These are phyloP conservation scores for Enteromius mattozi DNA, from an alignment of 2,797 vertebrate genomes.

Conservation along the genomic window DNA sequence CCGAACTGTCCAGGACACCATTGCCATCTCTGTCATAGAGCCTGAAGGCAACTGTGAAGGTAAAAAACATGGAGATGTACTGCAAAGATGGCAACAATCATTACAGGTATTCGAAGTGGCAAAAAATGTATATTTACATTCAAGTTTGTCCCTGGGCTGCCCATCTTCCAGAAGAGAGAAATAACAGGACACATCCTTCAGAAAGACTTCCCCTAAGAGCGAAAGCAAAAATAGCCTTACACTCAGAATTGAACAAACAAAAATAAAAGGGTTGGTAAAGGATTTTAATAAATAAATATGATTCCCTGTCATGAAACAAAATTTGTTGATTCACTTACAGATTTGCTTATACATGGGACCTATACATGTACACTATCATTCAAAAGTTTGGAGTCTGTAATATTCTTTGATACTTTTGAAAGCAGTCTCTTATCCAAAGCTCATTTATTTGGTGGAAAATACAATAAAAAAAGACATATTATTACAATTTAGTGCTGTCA, in stretches of 20 bases:
- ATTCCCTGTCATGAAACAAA: background rate
- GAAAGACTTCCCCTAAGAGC: conserved; percentile 79
- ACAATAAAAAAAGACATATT: background rate
- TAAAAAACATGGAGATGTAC: conserved; percentile 53
- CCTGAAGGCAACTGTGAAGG: conserved; percentile 85
- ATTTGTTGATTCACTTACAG: background rate
- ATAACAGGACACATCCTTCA: conserved; percentile 94
- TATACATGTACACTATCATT: background rate
- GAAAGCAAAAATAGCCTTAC: background rate
- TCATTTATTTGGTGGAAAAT: background rate
- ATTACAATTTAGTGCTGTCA: background rate
- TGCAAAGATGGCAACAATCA: conserved; percentile 31
- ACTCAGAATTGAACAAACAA: background rate
- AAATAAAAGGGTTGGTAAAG: background rate
- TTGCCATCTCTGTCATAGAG: conserved; percentile 93
- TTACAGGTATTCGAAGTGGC: conserved; percentile 15
- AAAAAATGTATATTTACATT: conserved; percentile 81
- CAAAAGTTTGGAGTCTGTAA: background rate
- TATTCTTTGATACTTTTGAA: background rate
- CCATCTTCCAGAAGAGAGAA: conserved; percentile 93
- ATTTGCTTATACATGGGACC: background rate
- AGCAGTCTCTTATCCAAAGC: background rate
- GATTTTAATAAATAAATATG: background rate
- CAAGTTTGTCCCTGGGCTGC: conserved; percentile 90
- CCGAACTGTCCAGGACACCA: conserved; percentile 90